These are phyloP conservation scores for Protomyctophum bolini DNA, from an alignment of 2,113 vertebrate species.

Conservation along the genomic window DNA sequence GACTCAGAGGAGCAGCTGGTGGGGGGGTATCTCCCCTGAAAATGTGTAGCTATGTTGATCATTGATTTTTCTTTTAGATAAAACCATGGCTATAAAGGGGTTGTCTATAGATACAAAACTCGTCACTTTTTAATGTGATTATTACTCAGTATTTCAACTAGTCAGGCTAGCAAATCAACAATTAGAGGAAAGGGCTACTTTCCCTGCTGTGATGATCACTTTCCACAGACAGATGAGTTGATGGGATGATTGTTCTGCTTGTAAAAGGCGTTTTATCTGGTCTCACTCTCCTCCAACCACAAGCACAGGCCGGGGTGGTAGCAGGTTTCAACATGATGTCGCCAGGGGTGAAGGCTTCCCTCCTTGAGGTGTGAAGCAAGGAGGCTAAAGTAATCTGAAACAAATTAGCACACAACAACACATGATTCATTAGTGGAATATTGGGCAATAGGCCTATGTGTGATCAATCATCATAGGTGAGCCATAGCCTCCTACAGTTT, in stretches of 20 bases:
- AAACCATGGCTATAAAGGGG: neutral
- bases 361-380: neutral
- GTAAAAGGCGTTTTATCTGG: neutral
- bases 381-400: neutral
- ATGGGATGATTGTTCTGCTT: slow-evolving; percentile 8
- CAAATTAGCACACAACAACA: neutral
- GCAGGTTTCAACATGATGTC: slow-evolving; percentile 20
- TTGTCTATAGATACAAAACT: neutral
- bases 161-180: slow-evolving; percentile 21
- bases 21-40: neutral
- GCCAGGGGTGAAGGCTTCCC: neutral
- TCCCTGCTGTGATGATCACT: slow-evolving; percentile 38
- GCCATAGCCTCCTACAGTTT: neutral
- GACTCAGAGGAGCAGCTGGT: slow-evolving; percentile 15
- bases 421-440: neutral
- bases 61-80: no score
- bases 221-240: slow-evolving; percentile 20
- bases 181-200: slow-evolving; percentile 17
- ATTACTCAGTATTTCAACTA: slow-evolving; percentile 7
- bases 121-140: neutral
- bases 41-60: neutral
- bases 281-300: neutral
- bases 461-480: neutral
- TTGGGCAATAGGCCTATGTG: neutral
- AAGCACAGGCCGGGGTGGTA: neutral